Conservation (phyloP, 1,140 invertebrate species). For the Megalopta genalis region DNA sequence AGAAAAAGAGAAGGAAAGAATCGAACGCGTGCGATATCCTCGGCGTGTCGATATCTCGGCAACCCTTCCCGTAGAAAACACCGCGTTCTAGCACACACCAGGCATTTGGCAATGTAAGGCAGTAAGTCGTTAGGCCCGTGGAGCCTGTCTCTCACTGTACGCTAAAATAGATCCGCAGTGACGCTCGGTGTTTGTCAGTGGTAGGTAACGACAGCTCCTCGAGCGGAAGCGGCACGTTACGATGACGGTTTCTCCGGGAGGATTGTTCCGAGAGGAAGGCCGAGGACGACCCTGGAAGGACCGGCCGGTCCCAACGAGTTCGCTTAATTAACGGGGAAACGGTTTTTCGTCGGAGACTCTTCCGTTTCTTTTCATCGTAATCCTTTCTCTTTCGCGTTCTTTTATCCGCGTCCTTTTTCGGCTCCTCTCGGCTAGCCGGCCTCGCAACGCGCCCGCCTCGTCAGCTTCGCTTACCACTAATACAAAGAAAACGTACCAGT, state of each 20-base stretch:
- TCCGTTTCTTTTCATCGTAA: too few relatives aligned
- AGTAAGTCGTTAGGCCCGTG: constrained; percentile 51
- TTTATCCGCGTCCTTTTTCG: too few relatives aligned
- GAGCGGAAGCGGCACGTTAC: too few relatives aligned
- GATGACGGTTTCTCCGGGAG: too few relatives aligned
- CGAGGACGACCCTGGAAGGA: too few relatives aligned
- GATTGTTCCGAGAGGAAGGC: too few relatives aligned
- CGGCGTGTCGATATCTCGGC: too few relatives aligned
- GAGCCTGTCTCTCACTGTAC: constrained; percentile 24
- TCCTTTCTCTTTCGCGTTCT: background rate
- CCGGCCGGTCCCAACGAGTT: too few relatives aligned
- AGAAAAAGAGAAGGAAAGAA: background rate
- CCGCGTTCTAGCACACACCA: constrained; percentile 42
- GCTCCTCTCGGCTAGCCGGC: background rate
- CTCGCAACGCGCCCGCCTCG: background rate
- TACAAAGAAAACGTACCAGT: constrained; percentile 74
- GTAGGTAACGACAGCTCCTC: background rate
- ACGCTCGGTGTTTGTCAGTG: background rate
- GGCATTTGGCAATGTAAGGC: constrained; percentile 75
- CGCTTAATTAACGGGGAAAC: too few relatives aligned
- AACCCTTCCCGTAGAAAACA: background rate
- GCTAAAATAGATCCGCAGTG: constrained; percentile 28
- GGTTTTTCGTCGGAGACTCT: too few relatives aligned
- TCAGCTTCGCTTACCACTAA: background rate
- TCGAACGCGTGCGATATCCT: too few relatives aligned